phyloP scores from a whole-genome alignment of 2,797 vertebrate genomes.

The Eptatretus atami region DNA sequence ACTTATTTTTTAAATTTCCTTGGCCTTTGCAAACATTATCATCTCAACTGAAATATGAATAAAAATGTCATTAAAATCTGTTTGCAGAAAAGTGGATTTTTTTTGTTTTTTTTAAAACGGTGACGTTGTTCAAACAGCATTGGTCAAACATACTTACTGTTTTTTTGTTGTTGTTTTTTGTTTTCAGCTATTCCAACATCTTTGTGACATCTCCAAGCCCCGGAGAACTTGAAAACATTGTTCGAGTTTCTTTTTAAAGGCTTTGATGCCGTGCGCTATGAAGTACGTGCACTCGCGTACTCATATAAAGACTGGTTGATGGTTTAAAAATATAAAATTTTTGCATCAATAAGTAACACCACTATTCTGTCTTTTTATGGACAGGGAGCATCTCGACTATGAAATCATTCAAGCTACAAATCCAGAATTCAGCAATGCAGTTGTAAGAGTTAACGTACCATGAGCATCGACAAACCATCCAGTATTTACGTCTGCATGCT shows the following conservation, averaged over 20 bases:
- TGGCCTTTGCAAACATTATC: too few relatives aligned
- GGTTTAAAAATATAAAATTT: too few relatives aligned
- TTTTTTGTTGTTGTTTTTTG: constrained; percentile 1
- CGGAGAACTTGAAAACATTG: constrained; percentile 73
- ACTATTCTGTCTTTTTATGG: neutral
- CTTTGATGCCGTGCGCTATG: constrained; percentile 65
- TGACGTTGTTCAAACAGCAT: too few relatives aligned
- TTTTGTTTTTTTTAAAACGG: too few relatives aligned
- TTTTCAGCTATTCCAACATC: constrained; percentile 68
- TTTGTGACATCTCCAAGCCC: constrained; percentile 86
- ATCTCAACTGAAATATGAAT: too few relatives aligned
- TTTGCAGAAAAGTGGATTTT: too few relatives aligned
- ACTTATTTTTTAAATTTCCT: neutral
- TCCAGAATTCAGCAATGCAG: constrained; percentile 87
- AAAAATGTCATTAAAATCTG: too few relatives aligned
- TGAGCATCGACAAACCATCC: constrained; percentile 85
- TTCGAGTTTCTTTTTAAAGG: constrained; percentile 97
- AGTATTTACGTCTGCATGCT: constrained; percentile 19
- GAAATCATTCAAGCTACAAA: constrained; percentile 93
- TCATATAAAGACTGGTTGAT: neutral
- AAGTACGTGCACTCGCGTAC: constrained; percentile 20
- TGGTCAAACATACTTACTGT: too few relatives aligned
- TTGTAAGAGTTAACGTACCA: constrained; percentile 81
- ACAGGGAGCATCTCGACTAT: constrained; percentile 81
- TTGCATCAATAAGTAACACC: too few relatives aligned